Base-by-base conservation (phyloP, 2,113 vertebrate genomes). In the Albula goreensis region DNA sequence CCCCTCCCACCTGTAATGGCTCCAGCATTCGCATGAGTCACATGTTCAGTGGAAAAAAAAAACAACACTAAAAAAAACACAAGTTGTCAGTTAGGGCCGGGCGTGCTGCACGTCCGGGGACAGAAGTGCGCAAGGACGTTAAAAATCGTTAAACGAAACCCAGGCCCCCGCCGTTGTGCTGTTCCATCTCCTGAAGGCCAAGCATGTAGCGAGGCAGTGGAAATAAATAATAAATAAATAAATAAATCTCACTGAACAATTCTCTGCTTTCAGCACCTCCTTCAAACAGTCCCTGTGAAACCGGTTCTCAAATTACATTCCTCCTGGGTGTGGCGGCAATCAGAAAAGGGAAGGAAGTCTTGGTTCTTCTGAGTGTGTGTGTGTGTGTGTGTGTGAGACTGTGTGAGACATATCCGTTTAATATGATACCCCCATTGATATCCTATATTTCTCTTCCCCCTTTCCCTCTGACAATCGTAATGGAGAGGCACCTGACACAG, bases 1-100 rank as follows among this genome's bases (percentile, higher is more conserved):
- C 96, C 94, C 94, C 95, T 94, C 95, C 97, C 96, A 98, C 97
- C 98, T 97, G 97, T 97, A 98, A 97, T 97, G 95, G 95, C 95
- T 94, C 93, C 93, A 97, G 97, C 96, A 41, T 41, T 41, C 31
- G 31, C 90, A 91, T 92, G 87, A 89, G 94, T 96, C 95, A 96
- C 96, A 96, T 90, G 92, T 93, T 93, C 92, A 88, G 31, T 41
- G 94, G 92, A 92, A 93, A 94, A 95, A 95, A 93, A 95, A 95
- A 95, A 94, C 96, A 94, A 78, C 70, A 50, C 12, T 50, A 41
- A 41, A 41, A 41, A 41, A 41, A 41, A 41, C 31, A 41, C 31
- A 41, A 41, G 31, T 41, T 41, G 63, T 13, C 12, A 49, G 19
- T 79, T 50, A 49, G 19, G 12, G 6, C 49, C 7, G 78, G 41